Evolutionary conservation across 2,797 vertebrate species (phyloP).

Genomic region (Octomys mimax): DNA sequence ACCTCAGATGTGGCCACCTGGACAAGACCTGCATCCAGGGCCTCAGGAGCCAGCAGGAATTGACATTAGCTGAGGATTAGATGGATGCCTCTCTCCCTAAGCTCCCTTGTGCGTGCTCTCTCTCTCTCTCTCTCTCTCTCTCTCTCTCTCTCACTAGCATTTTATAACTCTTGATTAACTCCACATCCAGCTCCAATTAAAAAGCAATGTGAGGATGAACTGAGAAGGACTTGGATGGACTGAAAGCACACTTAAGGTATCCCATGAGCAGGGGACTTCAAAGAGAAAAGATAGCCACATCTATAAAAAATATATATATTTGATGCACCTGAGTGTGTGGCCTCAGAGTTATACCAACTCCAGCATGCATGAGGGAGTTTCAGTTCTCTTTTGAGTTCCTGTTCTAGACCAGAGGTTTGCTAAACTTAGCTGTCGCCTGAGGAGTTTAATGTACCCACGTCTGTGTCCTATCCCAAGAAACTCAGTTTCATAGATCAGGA

Average conservation of each 20-base stretch:
- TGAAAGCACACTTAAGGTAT: neutral
- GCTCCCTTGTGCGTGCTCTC: neutral
- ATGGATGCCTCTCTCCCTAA: too few species aligned
- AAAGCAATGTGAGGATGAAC: neutral
- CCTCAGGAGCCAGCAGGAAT: neutral
- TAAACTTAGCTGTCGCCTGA: neutral
- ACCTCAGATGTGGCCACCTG: neutral
- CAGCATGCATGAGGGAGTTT: neutral
- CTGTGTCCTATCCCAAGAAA: neutral
- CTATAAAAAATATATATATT: neutral
- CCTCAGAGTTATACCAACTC: neutral
- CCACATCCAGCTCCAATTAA: neutral
- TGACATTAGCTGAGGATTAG: too few species aligned
- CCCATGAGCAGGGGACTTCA: neutral
- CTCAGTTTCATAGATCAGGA: neutral
- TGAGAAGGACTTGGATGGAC: neutral
- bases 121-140: neutral
- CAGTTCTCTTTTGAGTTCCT: slow-evolving; percentile 51
- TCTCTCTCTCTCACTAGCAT: neutral
- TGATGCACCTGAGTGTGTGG: slow-evolving; percentile 15
- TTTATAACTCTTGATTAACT: neutral
- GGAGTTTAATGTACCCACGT: neutral
- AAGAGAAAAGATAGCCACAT: neutral
- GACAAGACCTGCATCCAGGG: neutral
- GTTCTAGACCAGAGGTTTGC: neutral